These are phyloP conservation scores for Lates calcarifer DNA, from an alignment of 2,113 vertebrate species.

Conservation along the genomic window DNA sequence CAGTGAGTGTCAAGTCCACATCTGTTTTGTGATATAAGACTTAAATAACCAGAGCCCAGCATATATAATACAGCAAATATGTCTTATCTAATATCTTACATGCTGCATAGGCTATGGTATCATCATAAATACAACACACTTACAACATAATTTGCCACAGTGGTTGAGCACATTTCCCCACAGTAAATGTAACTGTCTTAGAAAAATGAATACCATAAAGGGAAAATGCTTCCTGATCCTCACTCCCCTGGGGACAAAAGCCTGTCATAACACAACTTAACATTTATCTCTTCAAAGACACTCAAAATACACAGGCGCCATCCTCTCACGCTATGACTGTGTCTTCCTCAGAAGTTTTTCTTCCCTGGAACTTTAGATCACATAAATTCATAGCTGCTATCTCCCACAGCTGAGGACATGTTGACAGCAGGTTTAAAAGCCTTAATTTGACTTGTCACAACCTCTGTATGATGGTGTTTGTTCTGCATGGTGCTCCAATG, in stretches of 20 bases:
- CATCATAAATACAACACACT: constrained; percentile 26
- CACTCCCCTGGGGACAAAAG: constrained; percentile 36
- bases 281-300: constrained; percentile 53
- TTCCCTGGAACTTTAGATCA: constrained; percentile 30
- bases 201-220: constrained; percentile 33
- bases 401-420: constrained; percentile 14
- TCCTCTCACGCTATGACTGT: constrained; percentile 56
- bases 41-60: neutral
- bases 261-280: constrained; percentile 66
- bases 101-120: neutral
- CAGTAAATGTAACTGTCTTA: constrained; percentile 37
- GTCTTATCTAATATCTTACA: neutral
- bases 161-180: constrained; percentile 32
- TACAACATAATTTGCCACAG: neutral
- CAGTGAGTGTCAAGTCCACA: neutral
- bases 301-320: constrained; percentile 41
- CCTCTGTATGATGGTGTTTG: neutral
- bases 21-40: neutral
- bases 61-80: neutral
- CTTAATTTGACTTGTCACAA: neutral
- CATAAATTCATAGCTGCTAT: constrained; percentile 20
- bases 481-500: neutral
- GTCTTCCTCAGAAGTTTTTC: constrained; percentile 24
- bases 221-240: constrained; percentile 20
- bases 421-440: constrained; percentile 38